Base-by-base conservation (phyloP, 2,888 invertebrate genomes). In the Oscheius sp. region DNA sequence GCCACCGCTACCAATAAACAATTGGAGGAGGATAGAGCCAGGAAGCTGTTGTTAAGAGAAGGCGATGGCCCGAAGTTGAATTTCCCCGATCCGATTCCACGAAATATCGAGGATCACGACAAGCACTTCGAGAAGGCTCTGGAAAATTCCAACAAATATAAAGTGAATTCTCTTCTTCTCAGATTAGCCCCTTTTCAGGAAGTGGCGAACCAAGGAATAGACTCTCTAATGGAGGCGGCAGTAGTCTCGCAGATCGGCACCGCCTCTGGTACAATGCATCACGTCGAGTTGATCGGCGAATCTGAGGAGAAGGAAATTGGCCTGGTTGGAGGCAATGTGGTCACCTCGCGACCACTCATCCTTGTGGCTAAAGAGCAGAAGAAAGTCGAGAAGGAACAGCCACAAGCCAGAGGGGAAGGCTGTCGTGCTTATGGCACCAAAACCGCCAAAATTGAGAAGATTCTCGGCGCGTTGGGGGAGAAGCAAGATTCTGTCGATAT, bases 401-500 rank as follows among this genome's bases (percentile, higher is more conserved):
- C 20, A 10, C n/a, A 12, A 3, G 25, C 34, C 1, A 61, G 31
- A 27, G 45, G n/a, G 12, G 61, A 45, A 39, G 61, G 61, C 8
- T 61, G 61, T 27, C 42, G 64, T 10, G 48, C 64, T 20, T 46
- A 48, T 23, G 50, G 64, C 12, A 45, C 66, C 29, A 77, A 74
- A 20, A 70, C 70, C 0, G 25, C 71, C 17, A 65, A 70, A 29
- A 72, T 74, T 33, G 64, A 73, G 29, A 78, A 74, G 48, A 75
- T 78, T 68, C 42, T 76, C 42, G 70, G 66, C 33, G 48, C 71
- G 46, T 52, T 78, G 37, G 78, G 78, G 23, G 78, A 78, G 46
- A 72, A 74, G 53, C 63, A 65, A 23, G 64, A 75, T 42, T 74
- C 74, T 2, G 65, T 67, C 27, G 78, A 76, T 39, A 70, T 76